Evolutionary conservation across 2,113 vertebrate species (phyloP).

Genomic region (Mastomys coucha): DNA sequence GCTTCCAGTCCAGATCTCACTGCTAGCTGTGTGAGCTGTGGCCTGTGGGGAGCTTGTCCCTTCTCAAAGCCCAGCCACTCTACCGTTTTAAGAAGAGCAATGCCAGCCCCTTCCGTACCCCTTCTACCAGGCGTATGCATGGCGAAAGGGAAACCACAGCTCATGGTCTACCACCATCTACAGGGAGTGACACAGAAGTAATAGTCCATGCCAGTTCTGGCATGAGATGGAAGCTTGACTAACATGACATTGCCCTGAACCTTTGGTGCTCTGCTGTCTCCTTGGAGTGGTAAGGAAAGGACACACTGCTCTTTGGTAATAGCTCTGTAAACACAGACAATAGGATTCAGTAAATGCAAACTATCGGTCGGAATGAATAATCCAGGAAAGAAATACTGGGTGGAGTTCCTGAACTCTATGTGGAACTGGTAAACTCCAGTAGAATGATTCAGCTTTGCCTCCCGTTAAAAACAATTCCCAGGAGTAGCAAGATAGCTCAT

Average conservation of each 20-base stretch:
- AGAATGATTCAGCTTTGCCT: not conserved
- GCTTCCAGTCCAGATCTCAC: not conserved
- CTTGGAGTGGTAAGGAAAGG: not conserved
- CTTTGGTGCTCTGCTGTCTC: not conserved
- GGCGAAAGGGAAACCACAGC: not conserved
- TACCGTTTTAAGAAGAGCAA: not conserved
- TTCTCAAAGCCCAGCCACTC: not conserved
- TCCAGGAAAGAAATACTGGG: not conserved
- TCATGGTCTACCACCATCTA: not conserved
- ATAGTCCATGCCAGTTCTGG: not conserved
- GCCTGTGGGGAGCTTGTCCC: not conserved
- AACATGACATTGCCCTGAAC: not conserved
- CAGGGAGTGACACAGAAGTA: not conserved
- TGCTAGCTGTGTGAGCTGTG: not conserved
- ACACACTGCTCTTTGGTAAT: not conserved
- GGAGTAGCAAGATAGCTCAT: not conserved
- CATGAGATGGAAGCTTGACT: not conserved
- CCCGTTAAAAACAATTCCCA: not conserved
- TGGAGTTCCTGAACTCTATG: not conserved
- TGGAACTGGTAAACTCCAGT: not conserved
- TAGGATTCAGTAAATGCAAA: not conserved
- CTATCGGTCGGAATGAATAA: not conserved
- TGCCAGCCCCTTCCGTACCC: not conserved
- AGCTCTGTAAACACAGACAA: not conserved
- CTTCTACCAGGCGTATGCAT: fast-evolving